Percentiles rank a stretch among this genome's conserved stretches.
Evolutionary conservation across 2,888 invertebrate genomes (phyloP).

Genomic region (Pyrocoelia pectoralis): DNA sequence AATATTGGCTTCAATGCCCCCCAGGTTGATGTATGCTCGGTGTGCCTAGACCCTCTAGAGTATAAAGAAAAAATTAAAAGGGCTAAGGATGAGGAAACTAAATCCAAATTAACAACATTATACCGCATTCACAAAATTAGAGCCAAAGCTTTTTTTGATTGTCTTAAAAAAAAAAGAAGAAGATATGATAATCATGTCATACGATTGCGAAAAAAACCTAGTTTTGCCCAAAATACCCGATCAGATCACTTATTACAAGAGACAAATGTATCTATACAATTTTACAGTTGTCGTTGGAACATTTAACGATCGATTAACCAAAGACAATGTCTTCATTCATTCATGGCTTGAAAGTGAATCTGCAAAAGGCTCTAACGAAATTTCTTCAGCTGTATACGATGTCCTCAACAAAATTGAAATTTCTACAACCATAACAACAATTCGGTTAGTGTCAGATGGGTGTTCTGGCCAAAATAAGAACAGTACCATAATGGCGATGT

Average conservation of each 20-base stretch:
- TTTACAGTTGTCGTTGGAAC: not conserved
- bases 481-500: not conserved
- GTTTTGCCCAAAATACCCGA: conserved; percentile 13
- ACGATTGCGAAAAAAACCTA: too few species aligned
- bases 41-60: not conserved
- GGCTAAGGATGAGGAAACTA: not conserved
- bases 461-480: conserved; percentile 3
- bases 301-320: not conserved
- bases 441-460: too few species aligned
- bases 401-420: not conserved
- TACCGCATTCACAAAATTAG: not conserved
- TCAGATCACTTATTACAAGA: not conserved
- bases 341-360: conserved; percentile 1
- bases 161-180: too few species aligned
- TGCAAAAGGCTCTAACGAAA: conserved; percentile 4
- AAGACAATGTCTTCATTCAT: conserved; percentile 1
- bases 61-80: not conserved
- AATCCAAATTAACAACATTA: not conserved
- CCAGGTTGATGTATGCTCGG: not conserved
- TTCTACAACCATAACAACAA: not conserved
- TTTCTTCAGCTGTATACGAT: not conserved
- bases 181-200: too few species aligned
- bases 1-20: conserved; percentile 2
- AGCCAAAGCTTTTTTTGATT: too few species aligned
- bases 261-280: conserved; percentile 10